Base-by-base conservation (phyloP, 2,888 invertebrate species). In the Brachyopa scutellaris region DNA sequence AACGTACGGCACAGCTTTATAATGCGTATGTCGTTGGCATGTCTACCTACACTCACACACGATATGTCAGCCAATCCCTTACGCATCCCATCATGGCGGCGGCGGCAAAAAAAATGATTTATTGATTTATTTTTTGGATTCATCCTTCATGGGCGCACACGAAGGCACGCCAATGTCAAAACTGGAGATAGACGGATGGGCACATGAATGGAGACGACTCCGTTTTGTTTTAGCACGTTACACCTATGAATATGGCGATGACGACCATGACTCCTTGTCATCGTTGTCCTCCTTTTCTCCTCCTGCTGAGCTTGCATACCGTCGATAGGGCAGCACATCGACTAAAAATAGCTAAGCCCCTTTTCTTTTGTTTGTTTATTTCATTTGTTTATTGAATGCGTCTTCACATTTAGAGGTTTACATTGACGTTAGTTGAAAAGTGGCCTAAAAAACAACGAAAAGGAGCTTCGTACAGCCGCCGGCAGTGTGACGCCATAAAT, bases 361-460 rank as follows among this genome's bases (percentile, higher is more conserved):
- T 19, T 59, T 49, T 38, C 33, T 45, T 42, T 49, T 49, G 6
- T 29, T 49, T 47, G 13, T 31, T 64, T 36, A 59, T 72, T 61
- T 55, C 19, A 47, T 23, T 26, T 33, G 17, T 21, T 69, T 47
- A 42, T 59, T 67, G 66, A 67, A 13, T 29, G 62, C 55, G 66
- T 38, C 11, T 66, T 66, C 59, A 59, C 21, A 53, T 72, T 72
- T 66, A 66, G 73, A 59, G 79, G 74, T 80, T 62, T 74, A 69
- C 74, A 80, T 55, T 80, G 79, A 74, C 74, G 79, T 69, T 73
- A 73, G 73, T 73, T 79, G 36, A 45, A 53, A 69, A 76, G 49
- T 59, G 51, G 51, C 17, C 57, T 26, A 26, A 53, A 33, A 31
- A 21, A 51, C 33, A 11, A 53, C 1, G 6, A 11, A 2, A 9